phyloP scores from a whole-genome alignment of 2,113 vertebrate genomes.

The Pangasianodon hypophthalmus region DNA sequence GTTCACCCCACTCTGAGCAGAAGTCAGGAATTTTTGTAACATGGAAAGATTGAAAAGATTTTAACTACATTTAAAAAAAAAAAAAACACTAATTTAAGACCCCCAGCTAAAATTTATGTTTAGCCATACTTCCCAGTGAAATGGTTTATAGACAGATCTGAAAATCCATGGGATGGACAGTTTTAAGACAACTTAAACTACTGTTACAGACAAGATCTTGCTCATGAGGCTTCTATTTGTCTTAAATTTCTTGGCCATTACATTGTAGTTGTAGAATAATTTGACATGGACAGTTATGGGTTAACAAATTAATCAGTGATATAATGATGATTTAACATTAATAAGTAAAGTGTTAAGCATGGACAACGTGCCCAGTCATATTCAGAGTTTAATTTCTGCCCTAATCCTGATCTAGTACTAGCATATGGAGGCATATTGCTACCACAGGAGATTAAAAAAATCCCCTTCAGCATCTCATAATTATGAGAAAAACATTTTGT shows the following conservation, averaged over 20 bases:
- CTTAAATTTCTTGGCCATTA: neutral
- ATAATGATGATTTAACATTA: neutral
- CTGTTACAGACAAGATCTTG: neutral
- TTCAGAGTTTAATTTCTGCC: neutral
- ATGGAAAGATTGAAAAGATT: neutral
- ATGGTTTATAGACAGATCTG: neutral
- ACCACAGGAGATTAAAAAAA: neutral
- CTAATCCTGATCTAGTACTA: neutral
- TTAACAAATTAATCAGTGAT: neutral
- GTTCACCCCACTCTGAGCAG: conserved; percentile 46
- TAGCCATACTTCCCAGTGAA: neutral
- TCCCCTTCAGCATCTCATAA: neutral
- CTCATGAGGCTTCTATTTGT: neutral
- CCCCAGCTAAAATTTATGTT: neutral
- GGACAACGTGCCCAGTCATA: neutral
- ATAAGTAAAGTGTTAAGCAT: neutral
- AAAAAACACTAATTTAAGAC: neutral
- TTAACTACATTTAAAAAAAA: neutral
- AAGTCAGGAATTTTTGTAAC: conserved; percentile 34
- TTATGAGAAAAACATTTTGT: neutral
- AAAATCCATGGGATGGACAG: neutral
- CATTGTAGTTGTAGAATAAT: neutral
- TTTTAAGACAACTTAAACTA: neutral
- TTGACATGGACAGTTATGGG: neutral
- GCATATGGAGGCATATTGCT: neutral